Conservation (phyloP, 2,888 invertebrate species). For the Parnassius orleans region DNA sequence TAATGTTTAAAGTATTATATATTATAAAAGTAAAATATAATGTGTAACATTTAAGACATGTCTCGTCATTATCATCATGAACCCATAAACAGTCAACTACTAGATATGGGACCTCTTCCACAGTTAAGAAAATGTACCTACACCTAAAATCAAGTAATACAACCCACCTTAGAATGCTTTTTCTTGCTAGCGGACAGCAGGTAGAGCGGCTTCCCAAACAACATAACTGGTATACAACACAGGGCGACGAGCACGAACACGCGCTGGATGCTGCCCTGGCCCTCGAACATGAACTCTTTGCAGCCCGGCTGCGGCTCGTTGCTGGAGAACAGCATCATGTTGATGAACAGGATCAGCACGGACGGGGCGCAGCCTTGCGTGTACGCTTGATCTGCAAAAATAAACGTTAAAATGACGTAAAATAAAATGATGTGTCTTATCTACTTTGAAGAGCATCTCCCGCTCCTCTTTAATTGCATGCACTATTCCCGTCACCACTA, state of each 20-base stretch:
- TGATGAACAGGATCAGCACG: conserved; percentile 98
- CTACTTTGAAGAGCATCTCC: too few relatives aligned
- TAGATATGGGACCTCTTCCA: too few relatives aligned
- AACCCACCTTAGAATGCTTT: conserved; percentile 51
- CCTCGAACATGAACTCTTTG: conserved; percentile 84
- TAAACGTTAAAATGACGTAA: too few relatives aligned
- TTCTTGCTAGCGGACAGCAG: conserved; percentile 77
- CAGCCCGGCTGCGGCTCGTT: conserved; percentile 68
- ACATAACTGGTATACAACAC: conserved; percentile 95
- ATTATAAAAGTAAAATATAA: too few relatives aligned
- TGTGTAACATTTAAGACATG: too few relatives aligned
- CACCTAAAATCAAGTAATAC: too few relatives aligned
- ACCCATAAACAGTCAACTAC: too few relatives aligned
- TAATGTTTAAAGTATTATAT: conserved; percentile 13
- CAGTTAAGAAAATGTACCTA: too few relatives aligned
- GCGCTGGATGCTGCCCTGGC: conserved; percentile 87
- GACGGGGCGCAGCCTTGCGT: conserved; percentile 91
- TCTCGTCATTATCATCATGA: too few relatives aligned
- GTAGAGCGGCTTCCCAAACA: conserved; percentile 93
- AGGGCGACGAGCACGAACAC: conserved; percentile 89
- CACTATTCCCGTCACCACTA: too few relatives aligned
- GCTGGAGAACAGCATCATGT: conserved; percentile 96
- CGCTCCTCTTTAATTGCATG: too few relatives aligned
- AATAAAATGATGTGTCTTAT: too few relatives aligned
- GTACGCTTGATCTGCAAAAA: conserved; percentile 55